phyloP scores from a whole-genome alignment of 2,888 invertebrate species.

The Psococerastis gibbosa region DNA sequence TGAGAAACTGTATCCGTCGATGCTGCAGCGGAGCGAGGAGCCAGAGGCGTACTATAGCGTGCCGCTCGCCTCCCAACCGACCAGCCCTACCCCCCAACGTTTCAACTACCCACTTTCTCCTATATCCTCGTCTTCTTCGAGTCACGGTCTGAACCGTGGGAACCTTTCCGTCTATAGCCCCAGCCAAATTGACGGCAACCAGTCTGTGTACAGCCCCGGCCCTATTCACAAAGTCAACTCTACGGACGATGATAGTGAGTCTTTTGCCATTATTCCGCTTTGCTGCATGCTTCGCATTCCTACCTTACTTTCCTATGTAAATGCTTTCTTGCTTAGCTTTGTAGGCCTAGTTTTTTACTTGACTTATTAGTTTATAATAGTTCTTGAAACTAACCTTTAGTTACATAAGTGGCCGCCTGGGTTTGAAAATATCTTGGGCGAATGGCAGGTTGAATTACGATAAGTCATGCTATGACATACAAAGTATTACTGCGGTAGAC shows the following conservation, averaged over 20 bases:
- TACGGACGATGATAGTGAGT: conserved; percentile 45
- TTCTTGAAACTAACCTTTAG: no score
- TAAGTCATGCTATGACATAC: no score
- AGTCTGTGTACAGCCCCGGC: conserved; percentile 24
- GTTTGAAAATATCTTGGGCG: no score
- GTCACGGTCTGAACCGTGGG: conserved; percentile 29
- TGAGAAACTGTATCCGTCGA: conserved; percentile 83
- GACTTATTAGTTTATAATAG: no score
- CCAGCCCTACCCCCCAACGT: conserved; percentile 42
- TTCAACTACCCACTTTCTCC: conserved; percentile 31
- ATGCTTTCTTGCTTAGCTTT: no score
- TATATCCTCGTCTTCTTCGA: conserved; percentile 37
- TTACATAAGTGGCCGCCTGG: no score
- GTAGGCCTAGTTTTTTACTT: no score
- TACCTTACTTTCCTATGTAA: no score
- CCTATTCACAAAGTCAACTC: conserved; percentile 24
- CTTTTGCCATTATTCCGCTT: not conserved
- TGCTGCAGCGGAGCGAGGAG: conserved; percentile 66
- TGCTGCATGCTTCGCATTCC: no score
- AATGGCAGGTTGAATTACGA: no score
- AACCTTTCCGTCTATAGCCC: conserved; percentile 24
- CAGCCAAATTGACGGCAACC: conserved; percentile 23
- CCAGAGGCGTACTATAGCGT: conserved; percentile 73
- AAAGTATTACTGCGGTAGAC: no score
- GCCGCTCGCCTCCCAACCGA: conserved; percentile 52